Evolutionary conservation across 2,113 vertebrate genomes (phyloP).

Genomic region (Gavia stellata): DNA sequence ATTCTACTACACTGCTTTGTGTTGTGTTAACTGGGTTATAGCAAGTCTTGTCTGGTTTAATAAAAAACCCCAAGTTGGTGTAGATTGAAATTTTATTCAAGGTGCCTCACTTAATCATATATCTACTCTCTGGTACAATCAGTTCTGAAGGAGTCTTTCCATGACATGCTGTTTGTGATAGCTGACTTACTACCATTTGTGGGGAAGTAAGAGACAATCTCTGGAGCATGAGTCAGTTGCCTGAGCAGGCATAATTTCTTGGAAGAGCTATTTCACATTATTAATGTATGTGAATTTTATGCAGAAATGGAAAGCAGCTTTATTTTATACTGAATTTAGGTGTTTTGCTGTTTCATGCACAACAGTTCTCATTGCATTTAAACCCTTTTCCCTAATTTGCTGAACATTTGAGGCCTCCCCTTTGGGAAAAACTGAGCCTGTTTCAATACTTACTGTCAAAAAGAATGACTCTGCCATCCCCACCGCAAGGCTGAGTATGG

Average conservation of each 20-base stretch:
- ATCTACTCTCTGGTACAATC: neutral
- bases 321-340: neutral
- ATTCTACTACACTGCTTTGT: neutral
- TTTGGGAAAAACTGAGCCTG: slow-evolving; percentile 2
- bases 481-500: slow-evolving; percentile 93
- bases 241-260: neutral
- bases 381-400: neutral
- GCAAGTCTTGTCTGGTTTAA: neutral
- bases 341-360: neutral
- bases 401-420: neutral
- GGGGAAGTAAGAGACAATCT: neutral
- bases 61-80: neutral
- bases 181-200: neutral
- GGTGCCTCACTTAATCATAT: neutral
- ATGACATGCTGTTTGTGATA: neutral
- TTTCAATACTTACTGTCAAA: slow-evolving; percentile 88
- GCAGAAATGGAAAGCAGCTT: neutral
- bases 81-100: neutral
- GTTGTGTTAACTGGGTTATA: neutral
- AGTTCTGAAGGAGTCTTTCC: neutral
- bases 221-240: neutral
- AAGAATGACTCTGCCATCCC: slow-evolving; percentile 93
- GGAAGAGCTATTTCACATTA: neutral
- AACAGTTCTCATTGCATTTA: neutral
- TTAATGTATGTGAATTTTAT: neutral